Evolutionary conservation across 2,888 invertebrate genomes (phyloP).

Genomic region (Caenorhabditis sp.): DNA sequence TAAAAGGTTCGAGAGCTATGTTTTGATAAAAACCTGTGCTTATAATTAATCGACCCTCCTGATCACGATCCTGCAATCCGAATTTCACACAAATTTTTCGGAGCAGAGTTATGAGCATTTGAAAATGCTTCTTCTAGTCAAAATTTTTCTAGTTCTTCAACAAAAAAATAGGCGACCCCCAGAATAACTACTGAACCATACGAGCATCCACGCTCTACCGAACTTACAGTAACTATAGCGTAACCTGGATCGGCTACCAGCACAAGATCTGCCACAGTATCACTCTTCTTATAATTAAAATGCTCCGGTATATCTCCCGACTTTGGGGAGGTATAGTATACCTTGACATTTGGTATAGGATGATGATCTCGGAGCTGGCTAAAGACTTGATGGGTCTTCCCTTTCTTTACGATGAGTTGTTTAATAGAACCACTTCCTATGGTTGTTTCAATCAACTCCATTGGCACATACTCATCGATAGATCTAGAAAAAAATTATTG

Average conservation of each 20-base stretch:
- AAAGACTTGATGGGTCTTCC: conserved; percentile 55
- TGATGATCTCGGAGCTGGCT: conserved; percentile 45
- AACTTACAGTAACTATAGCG: conserved; percentile 51
- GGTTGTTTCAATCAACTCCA: conserved; percentile 53
- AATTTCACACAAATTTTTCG: too few species aligned
- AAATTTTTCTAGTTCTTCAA: too few species aligned
- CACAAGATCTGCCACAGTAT: conserved; percentile 45
- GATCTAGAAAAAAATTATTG: too few species aligned
- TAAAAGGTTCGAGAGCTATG: too few species aligned
- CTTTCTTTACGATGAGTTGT: conserved; percentile 50
- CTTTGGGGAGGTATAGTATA: conserved; percentile 52
- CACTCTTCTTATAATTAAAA: conserved; percentile 48
- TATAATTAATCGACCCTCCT: too few species aligned
- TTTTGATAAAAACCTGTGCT: too few species aligned
- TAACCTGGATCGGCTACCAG: conserved; percentile 52
- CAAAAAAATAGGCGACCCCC: too few species aligned
- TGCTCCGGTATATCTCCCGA: conserved; percentile 47
- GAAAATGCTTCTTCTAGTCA: too few species aligned
- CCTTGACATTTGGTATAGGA: conserved; percentile 56
- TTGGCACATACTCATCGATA: conserved; percentile 57
- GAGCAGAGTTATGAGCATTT: too few species aligned
- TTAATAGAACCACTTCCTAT: conserved; percentile 57
- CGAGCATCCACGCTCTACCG: too few species aligned
- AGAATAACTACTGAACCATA: too few species aligned
- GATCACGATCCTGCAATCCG: too few species aligned